phyloP scores from a whole-genome alignment of 2,888 invertebrate genomes.

The Epinotia bilunana region DNA sequence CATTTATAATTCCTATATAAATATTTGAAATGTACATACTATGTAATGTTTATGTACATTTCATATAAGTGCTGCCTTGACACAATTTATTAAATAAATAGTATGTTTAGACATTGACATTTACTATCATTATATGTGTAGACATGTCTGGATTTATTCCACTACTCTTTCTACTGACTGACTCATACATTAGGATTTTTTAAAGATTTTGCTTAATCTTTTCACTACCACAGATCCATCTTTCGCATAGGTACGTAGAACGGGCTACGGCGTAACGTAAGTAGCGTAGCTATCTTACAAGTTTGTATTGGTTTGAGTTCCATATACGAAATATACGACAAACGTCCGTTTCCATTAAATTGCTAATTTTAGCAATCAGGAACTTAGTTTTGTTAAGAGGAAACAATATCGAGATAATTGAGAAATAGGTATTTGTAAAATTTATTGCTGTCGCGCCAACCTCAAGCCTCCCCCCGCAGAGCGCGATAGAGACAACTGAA shows the following conservation, averaged over 20 bases:
- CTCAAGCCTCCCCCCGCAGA: no score
- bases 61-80: neutral
- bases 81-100: slow-evolving; percentile 2
- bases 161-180: neutral
- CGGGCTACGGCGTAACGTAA: no score
- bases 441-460: no score
- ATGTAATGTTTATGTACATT: neutral
- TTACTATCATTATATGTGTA: neutral
- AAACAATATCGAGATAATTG: no score
- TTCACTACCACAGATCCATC: no score
- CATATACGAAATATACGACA: neutral
- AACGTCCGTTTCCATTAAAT: neutral
- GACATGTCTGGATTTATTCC: neutral
- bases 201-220: no score
- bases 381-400: neutral
- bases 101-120: neutral
- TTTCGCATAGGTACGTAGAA: no score
- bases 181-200: neutral
- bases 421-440: no score
- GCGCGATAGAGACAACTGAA: no score
- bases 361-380: slow-evolving; percentile 16
- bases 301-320: neutral
- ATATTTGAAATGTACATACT: neutral
- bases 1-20: slow-evolving; percentile 37
- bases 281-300: no score